Conservation (phyloP, 2,113 vertebrate genomes). For the Corythaixoides concolor region DNA sequence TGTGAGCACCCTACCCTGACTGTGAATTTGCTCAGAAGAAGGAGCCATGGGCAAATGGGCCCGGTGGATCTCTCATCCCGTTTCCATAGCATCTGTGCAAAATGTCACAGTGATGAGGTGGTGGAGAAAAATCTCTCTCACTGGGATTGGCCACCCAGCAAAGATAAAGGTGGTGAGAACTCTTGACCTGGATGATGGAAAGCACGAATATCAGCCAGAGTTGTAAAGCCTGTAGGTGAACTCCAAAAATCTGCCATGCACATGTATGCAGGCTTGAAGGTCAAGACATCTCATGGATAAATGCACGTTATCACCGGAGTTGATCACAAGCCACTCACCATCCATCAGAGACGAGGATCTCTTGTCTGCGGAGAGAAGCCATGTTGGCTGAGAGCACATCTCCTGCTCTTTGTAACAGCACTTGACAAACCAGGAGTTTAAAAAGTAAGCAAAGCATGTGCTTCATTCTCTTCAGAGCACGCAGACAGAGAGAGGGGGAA, state of each 20-base stretch:
- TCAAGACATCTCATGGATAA: not conserved
- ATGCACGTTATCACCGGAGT: not conserved
- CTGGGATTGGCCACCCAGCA: not conserved
- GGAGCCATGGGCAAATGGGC: not conserved
- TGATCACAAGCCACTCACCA: not conserved
- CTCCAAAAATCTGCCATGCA: not conserved
- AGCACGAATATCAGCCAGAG: not conserved
- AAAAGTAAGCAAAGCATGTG: not conserved
- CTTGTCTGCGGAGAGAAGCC: not conserved
- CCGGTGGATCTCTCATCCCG: not conserved
- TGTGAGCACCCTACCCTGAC: not conserved
- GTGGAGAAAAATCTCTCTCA: not conserved
- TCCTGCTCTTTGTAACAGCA: not conserved
- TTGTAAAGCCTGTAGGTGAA: not conserved
- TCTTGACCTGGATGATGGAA: not conserved
- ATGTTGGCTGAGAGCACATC: fast-evolving
- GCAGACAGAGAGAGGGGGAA: not conserved
- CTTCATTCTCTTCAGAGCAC: not conserved
- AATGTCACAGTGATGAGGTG: not conserved
- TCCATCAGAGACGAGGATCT: not conserved
- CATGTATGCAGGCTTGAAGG: not conserved
- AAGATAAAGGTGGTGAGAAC: not conserved
- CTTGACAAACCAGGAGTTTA: not conserved
- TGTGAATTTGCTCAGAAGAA: not conserved
- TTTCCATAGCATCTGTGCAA: not conserved